Percentiles rank a stretch among this genome's conserved stretches.
Evolutionary conservation across 2,888 invertebrate species (phyloP).

Genomic region (Polia nebulosa): DNA sequence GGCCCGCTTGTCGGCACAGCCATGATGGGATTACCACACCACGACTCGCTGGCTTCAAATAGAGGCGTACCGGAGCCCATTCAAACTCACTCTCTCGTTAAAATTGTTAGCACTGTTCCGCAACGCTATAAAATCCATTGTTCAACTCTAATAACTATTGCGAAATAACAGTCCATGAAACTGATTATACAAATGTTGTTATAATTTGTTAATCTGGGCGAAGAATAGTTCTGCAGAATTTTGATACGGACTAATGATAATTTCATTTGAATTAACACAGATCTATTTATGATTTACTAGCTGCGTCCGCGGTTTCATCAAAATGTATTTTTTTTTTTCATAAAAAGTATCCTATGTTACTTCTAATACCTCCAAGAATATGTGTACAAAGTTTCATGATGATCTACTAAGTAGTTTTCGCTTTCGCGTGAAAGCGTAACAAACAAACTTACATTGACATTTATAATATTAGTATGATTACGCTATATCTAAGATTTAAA

Average conservation of each 20-base stretch:
- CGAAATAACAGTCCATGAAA: conserved; percentile 87
- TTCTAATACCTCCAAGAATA: too few species aligned
- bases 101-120: conserved; percentile 88
- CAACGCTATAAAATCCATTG: conserved; percentile 88
- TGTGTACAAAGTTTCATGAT: too few species aligned
- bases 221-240: neutral
- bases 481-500: too few species aligned
- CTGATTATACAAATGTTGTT: conserved; percentile 66
- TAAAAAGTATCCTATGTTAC: too few species aligned
- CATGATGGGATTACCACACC: conserved; percentile 93
- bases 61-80: conserved; percentile 81
- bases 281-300: too few species aligned
- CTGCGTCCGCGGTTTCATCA: too few species aligned
- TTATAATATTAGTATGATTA: too few species aligned
- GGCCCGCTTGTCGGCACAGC: conserved; percentile 74
- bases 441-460: too few species aligned
- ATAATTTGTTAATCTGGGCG: conserved; percentile 27
- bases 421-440: too few species aligned
- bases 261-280: neutral
- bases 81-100: conserved; percentile 86
- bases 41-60: conserved; percentile 93
- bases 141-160: conserved; percentile 89
- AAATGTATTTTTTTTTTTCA: too few species aligned
- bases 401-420: too few species aligned
- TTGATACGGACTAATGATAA: neutral